Percentiles rank a stretch among this genome's conserved stretches.
These are phyloP conservation scores for Chascanopsetta lugubris DNA, from an alignment of 2,113 vertebrate genomes.

Conservation along the genomic window DNA sequence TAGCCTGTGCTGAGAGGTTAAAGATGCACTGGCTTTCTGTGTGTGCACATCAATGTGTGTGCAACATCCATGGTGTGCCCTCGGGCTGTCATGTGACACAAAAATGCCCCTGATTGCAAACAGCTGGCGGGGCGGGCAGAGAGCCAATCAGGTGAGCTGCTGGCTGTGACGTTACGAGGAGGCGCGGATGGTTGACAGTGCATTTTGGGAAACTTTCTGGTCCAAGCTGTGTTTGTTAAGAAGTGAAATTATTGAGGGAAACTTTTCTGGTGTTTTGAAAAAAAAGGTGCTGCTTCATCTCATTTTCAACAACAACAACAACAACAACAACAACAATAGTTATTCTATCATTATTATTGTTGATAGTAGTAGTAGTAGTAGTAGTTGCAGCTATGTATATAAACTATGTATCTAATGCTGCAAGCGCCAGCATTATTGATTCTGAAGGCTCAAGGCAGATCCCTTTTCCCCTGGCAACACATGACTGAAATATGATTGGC, in stretches of 20 bases:
- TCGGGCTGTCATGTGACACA: slow-evolving; percentile 62
- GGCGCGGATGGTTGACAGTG: slow-evolving; percentile 10
- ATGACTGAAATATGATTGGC: too few species aligned
- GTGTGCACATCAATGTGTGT: slow-evolving; percentile 46
- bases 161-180: slow-evolving; percentile 45
- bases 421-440: too few species aligned
- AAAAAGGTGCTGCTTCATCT: too few species aligned
- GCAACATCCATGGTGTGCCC: slow-evolving; percentile 35
- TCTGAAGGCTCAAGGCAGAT: too few species aligned
- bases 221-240: neutral
- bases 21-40: slow-evolving; percentile 56
- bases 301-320: too few species aligned
- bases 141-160: slow-evolving; percentile 34
- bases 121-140: slow-evolving; percentile 55
- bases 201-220: neutral
- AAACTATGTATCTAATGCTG: too few species aligned
- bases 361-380: too few species aligned
- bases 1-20: slow-evolving; percentile 58
- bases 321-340: too few species aligned
- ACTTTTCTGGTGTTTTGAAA: too few species aligned
- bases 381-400: too few species aligned
- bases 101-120: slow-evolving; percentile 70
- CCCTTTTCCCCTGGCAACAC: too few species aligned
- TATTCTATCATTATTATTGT: too few species aligned
- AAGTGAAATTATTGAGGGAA: neutral